Percentiles rank a stretch among this genome's conserved stretches.
Conservation (phyloP, 2,888 invertebrate genomes). For the Metacarcinus magister region DNA sequence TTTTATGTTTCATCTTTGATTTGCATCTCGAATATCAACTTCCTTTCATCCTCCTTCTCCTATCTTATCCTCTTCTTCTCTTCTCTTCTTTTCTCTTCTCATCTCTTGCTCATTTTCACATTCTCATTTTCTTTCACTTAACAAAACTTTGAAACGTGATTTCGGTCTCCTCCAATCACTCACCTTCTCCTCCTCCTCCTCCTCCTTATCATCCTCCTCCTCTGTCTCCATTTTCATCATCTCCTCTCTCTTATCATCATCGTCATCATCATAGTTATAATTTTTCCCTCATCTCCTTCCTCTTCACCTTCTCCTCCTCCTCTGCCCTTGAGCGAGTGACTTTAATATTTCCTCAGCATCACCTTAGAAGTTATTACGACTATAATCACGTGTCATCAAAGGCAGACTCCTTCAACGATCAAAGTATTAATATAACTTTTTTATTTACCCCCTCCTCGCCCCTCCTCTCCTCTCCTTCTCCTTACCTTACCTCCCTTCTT, state of each 20-base stretch:
- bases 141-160: too few species aligned
- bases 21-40: not conserved
- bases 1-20: not conserved
- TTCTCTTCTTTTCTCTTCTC: not conserved
- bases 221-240: not conserved
- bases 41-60: not conserved
- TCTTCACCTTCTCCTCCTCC: not conserved
- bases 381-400: not conserved
- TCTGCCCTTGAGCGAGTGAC: not conserved
- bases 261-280: not conserved
- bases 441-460: not conserved
- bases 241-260: not conserved
- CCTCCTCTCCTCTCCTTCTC: not conserved
- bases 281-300: not conserved
- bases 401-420: not conserved
- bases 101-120: too few species aligned
- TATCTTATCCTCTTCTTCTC: not conserved
- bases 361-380: not conserved
- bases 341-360: not conserved
- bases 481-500: not conserved
- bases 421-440: not conserved
- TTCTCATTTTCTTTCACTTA: too few species aligned
- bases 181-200: too few species aligned
- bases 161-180: too few species aligned
- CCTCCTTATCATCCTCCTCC: not conserved